Conservation (phyloP, 2,113 vertebrate genomes). For the Narcine bancroftii region DNA sequence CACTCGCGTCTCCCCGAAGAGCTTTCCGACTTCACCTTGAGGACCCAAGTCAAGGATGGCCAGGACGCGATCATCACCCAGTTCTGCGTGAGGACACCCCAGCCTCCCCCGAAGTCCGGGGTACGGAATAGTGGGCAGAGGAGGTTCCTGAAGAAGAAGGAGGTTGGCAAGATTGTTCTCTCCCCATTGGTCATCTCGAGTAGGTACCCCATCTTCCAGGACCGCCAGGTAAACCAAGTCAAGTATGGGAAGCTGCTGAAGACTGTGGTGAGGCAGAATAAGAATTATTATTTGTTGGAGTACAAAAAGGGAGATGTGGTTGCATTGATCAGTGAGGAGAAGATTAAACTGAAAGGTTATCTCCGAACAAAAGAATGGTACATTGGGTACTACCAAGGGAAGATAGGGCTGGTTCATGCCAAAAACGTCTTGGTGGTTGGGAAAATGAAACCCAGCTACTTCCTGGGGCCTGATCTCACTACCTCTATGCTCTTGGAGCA, state of each 20-base stretch:
- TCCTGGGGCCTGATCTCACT: conserved; percentile 75
- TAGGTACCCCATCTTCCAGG: conserved; percentile 85
- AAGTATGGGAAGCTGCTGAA: conserved; percentile 87
- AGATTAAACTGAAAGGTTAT: conserved; percentile 81
- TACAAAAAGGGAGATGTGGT: conserved; percentile 87
- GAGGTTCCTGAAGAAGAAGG: conserved; percentile 91
- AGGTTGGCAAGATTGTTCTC: conserved; percentile 82
- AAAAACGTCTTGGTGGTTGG: conserved; percentile 87
- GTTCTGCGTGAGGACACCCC: conserved; percentile 87
- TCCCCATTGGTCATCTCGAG: conserved; percentile 72
- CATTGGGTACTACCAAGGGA: conserved; percentile 86
- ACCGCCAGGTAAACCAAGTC: conserved; percentile 70
- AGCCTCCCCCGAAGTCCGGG: conserved; percentile 74
- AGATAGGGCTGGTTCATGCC: conserved; percentile 77
- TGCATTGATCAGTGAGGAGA: conserved; percentile 85
- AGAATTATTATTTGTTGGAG: conserved; percentile 86
- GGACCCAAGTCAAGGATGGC: conserved; percentile 83
- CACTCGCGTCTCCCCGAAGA: conserved; percentile 62
- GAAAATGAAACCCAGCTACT: conserved; percentile 68
- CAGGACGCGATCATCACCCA: conserved; percentile 75
- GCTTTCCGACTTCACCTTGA: conserved; percentile 79
- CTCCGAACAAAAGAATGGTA: conserved; percentile 98
- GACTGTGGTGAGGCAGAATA: conserved; percentile 83
- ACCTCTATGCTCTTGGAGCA: conserved; percentile 78
- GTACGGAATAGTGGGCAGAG: conserved; percentile 67